Base-by-base conservation (phyloP, 2,113 vertebrate genomes). In the Psilopsiagon aurifrons region DNA sequence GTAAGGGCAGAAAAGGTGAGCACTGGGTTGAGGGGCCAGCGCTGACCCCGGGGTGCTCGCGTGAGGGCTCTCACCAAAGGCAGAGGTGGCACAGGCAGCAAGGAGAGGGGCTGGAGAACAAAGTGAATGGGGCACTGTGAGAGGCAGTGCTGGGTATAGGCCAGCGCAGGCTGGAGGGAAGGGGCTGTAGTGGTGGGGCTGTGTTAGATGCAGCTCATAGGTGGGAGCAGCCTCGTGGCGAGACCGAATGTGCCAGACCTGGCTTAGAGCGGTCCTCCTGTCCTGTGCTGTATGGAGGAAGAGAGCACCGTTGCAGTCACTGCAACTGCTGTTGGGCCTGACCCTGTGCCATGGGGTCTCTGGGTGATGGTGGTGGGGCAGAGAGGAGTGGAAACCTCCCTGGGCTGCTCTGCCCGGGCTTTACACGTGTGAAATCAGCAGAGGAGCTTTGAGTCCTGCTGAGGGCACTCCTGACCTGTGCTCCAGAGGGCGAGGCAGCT, bases 231-330 rank as follows among this genome's bases (percentile, higher is more conserved):
- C 39, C 35, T 35, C 22, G 35, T 27, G 33, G 49, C 2, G 35
- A 54, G n/a, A 27, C 2, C 17, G 25, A 74, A 35, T n/a, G 43
- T 44, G 29, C 27, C 37, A 3, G 9, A 2, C 17, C 39, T 44
- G 62, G 25, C 31, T 44, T 18, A 10, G 47, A 29, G 27, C 3
- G 8, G 47, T 69, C 29, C 12, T 75, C 23, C 33, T 55, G 63
- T 5, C 1, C 0, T 0, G 6, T 13, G 52, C 46, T 39, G 22
- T 0, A 0, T 1, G 39, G 57, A 66, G 69, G 31, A 22, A 31
- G 44, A 35, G 35, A 31, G 35, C 9, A 33, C 13, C 31, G 29
- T 8, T 33, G 54, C 18, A 55, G 54, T 19, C 27, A 8, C 82
- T 28, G 54, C 31, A 17, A 3, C 31, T 17, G 22, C 52, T 10